Conservation (phyloP, 2,888 invertebrate genomes). For the Drosophila sordidula region DNA sequence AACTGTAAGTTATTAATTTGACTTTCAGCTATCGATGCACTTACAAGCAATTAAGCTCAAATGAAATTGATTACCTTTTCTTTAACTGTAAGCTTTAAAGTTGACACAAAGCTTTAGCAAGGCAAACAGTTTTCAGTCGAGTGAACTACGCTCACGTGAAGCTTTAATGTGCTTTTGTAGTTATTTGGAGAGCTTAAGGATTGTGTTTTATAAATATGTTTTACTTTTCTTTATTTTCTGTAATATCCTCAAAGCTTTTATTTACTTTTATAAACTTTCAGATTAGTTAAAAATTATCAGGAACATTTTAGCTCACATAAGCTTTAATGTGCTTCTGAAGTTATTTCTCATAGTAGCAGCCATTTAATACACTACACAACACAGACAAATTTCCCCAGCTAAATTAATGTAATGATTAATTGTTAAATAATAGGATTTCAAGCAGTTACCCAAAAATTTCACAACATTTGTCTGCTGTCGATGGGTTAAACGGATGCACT, state of each 20-base stretch:
- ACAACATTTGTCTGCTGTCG: slow-evolving; percentile 2
- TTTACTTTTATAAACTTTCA: no score
- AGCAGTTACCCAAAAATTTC: slow-evolving; percentile 1
- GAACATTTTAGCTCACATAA: no score
- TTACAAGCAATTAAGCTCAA: no score
- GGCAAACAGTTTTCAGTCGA: background rate
- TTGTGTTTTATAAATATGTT: no score
- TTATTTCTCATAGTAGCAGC: background rate
- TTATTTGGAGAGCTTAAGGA: no score
- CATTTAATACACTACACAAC: background rate
- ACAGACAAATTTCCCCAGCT: background rate
- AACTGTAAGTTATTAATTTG: no score
- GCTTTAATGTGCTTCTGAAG: no score
- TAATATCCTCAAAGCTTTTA: no score
- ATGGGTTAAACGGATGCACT: slow-evolving; percentile 25
- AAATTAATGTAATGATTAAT: background rate
- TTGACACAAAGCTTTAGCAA: background rate
- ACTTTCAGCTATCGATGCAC: no score
- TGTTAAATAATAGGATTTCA: slow-evolving; percentile 6
- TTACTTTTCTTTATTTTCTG: no score
- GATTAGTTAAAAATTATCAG: no score
- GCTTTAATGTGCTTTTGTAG: background rate
- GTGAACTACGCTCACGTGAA: background rate
- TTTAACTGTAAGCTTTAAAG: background rate
- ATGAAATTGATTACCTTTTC: background rate